These are phyloP conservation scores for Brenthis ino DNA, from an alignment of 2,888 invertebrate species.

Conservation along the genomic window DNA sequence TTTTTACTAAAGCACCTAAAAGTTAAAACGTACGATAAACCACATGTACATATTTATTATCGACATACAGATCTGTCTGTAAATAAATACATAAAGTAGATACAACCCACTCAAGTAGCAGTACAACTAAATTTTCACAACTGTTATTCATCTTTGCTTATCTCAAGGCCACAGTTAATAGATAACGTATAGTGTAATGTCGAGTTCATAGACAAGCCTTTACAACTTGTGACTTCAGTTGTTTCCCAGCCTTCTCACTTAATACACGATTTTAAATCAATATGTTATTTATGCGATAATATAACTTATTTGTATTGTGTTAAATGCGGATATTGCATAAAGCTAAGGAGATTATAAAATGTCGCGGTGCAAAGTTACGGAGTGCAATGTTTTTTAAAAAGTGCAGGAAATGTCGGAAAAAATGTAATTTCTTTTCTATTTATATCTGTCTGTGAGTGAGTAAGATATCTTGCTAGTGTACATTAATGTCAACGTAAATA, in stretches of 20 bases:
- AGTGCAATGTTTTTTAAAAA: conserved; percentile 66
- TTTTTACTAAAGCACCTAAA: no score
- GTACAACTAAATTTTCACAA: conserved; percentile 2
- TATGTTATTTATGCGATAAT: conserved; percentile 3
- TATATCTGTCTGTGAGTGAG: conserved; percentile 17
- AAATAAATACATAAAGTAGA: neutral
- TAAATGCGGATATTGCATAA: conserved; percentile 5
- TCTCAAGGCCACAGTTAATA: conserved; percentile 27
- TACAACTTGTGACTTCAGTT: conserved; percentile 34
- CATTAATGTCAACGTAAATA: neutral
- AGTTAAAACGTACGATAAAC: no score
- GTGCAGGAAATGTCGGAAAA: conserved; percentile 68
- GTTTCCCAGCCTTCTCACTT: conserved; percentile 20
- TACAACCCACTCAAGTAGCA: neutral
- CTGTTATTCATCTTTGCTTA: conserved; percentile 22
- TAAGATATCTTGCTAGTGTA: neutral
- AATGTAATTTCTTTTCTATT: conserved; percentile 55
- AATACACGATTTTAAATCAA: conserved; percentile 17
- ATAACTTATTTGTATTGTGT: conserved; percentile 2
- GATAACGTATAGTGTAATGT: no score
- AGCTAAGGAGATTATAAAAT: conserved; percentile 4
- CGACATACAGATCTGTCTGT: no score
- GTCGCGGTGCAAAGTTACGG: neutral
- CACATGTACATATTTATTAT: no score
- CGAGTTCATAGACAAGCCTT: conserved; percentile 39